Base-by-base conservation (phyloP, 2,888 invertebrate genomes). In the Ecdyonurus torrentis region DNA sequence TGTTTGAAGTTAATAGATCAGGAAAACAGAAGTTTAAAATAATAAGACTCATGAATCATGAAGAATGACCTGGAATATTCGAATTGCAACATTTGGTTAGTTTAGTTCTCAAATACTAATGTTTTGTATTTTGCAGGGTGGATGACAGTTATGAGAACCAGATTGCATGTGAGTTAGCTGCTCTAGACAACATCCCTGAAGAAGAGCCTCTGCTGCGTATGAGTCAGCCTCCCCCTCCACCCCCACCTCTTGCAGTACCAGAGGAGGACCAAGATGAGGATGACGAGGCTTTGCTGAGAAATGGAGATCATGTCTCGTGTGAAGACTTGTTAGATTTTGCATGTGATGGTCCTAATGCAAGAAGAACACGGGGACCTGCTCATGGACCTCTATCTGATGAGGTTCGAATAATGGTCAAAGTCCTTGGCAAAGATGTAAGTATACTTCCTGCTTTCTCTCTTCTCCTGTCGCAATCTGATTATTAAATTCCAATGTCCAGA, bases 291-390 rank as follows among this genome's bases (percentile, higher is more conserved):
- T 71, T 73, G 67, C 74, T 75, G 69, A 74, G 73, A 67, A 73
- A 80, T 69, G 81, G 85, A 59, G 91, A 92, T 71, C 88, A 91
- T 69, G 93, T 93, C 1, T 92, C 91, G 60, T 93, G 92, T 69
- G 94, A 94, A 73, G 93, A 94, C 76, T 77, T 94, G 63, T 74
- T 93, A 63, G 92, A 93, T 72, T 94, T 94, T 71, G 89, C 91
- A 0, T 86, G 88, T 72, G 84, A 86, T 68, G 88, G 87, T 66
- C 91, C 91, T 0, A 87, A 78, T 66, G 72, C 74, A 1, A 71
- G 75, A 23, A 70, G 86, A 68, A 89, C 91, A 0, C 81, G 86
- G 58, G 89, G 90, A 52, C 71, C 71, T 61, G 71, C 72, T 60
- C 82, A 89, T 2, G 91, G 91, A 18, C 83, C 87, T 18, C 92